Conservation (phyloP, 2,797 vertebrate genomes). For the Hephaestus fuliginosus region DNA sequence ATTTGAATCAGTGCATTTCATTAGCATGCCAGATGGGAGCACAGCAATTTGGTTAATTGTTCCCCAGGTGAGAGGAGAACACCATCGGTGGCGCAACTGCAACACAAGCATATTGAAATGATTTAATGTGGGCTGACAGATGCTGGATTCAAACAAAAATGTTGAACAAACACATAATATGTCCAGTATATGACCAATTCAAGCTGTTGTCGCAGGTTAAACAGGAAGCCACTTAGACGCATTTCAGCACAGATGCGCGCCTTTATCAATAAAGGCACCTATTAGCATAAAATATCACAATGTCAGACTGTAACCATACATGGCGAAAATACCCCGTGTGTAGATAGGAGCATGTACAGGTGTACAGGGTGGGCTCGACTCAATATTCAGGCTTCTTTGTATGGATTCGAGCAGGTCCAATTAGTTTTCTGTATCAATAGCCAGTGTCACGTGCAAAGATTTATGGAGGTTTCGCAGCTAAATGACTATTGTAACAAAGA, state of each 20-base stretch:
- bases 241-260: neutral
- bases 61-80: conserved; percentile 5
- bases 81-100: neutral
- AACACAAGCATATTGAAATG: conserved; percentile 9
- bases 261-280: conserved; percentile 2
- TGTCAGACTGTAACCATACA: neutral
- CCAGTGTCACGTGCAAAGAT: conserved; percentile 11
- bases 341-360: too few species aligned
- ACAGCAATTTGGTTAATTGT: conserved; percentile 21
- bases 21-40: conserved; percentile 16
- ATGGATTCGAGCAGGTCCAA: conserved; percentile 8
- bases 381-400: conserved; percentile 20
- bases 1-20: conserved; percentile 1
- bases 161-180: neutral
- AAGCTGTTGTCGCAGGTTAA: conserved; percentile 30
- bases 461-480: neutral
- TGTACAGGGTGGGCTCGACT: neutral
- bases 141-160: conserved; percentile 25
- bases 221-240: neutral
- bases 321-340: neutral
- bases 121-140: conserved; percentile 32
- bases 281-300: neutral
- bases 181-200: neutral
- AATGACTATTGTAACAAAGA: neutral
- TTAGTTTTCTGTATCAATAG: conserved; percentile 18